These are phyloP conservation scores for Blastomussa wellsi DNA, from an alignment of 92 coral and sea anemone genomes.

Conservation along the genomic window DNA sequence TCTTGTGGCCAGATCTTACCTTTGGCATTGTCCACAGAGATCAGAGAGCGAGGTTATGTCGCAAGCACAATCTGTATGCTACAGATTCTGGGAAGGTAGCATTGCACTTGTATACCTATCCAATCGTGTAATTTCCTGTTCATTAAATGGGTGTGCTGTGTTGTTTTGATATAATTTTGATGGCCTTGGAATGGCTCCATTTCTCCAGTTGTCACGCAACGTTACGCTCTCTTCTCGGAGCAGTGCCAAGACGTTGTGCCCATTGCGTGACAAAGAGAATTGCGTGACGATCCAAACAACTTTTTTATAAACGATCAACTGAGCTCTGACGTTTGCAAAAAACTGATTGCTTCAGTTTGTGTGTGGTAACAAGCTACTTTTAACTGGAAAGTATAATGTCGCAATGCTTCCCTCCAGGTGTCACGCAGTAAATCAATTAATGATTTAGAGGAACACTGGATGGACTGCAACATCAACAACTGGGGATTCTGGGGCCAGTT, in stretches of 20 bases:
- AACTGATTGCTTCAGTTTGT: background rate
- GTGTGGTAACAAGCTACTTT: background rate
- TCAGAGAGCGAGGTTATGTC: no score
- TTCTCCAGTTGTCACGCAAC: background rate
- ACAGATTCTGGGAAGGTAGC: no score
- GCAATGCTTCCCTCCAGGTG: no score
- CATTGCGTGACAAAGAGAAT: background rate
- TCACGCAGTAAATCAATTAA: no score
- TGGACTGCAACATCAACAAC: no score
- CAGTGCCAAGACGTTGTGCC: background rate
- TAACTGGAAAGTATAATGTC: no score
- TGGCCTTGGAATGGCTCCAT: background rate
- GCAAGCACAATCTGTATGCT: no score
- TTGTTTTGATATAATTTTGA: background rate
- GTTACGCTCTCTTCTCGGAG: background rate
- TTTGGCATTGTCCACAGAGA: no score
- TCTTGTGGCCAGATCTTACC: no score
- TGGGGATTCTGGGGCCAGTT: no score
- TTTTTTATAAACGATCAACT: background rate
- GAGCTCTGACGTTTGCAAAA: background rate
- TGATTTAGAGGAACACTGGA: no score
- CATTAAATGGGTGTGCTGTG: background rate
- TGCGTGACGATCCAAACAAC: background rate
- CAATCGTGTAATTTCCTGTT: background rate
- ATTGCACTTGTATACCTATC: background rate